Evolutionary conservation across 2,113 vertebrate genomes (phyloP).

Genomic region (Poeciliopsis occidentalis): DNA sequence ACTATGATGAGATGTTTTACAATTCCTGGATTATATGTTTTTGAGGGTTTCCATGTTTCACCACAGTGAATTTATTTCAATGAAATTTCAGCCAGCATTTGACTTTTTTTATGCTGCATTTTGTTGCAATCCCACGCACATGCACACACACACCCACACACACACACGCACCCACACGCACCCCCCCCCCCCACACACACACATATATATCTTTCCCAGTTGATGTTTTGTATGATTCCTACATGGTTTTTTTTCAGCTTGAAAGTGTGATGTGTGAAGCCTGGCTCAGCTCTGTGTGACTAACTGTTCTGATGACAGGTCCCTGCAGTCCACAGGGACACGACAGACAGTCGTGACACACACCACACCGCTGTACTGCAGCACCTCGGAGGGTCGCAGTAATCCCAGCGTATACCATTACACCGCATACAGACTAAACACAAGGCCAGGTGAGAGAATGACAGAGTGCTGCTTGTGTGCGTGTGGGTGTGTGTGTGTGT

Average conservation of each 20-base stretch:
- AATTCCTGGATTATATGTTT: too few species aligned
- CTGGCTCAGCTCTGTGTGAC: slow-evolving; percentile 47
- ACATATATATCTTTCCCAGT: slow-evolving; percentile 2
- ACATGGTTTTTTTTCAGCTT: slow-evolving; percentile 44
- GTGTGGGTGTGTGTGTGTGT: too few species aligned
- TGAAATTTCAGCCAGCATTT: too few species aligned
- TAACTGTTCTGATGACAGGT: slow-evolving; percentile 58
- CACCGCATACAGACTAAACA: slow-evolving; percentile 77
- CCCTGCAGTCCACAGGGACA: slow-evolving; percentile 37
- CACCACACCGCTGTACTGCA: slow-evolving; percentile 54
- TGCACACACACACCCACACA: too few species aligned
- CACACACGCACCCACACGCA: too few species aligned
- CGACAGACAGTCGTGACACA: slow-evolving; percentile 66
- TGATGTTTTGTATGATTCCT: slow-evolving; percentile 37
- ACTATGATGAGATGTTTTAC: too few species aligned
- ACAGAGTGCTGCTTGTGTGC: slow-evolving; percentile 38
- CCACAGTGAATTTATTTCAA: too few species aligned
- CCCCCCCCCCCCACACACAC: too few species aligned
- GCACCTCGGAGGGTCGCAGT: slow-evolving; percentile 57
- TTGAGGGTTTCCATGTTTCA: too few species aligned
- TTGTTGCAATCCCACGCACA: too few species aligned
- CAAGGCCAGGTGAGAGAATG: slow-evolving; percentile 75
- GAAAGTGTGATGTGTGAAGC: slow-evolving; percentile 32
- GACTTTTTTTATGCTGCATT: too few species aligned
- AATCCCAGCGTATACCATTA: slow-evolving; percentile 75